Conservation (phyloP, 2,797 vertebrate genomes). For the Hippoglossus hippoglossus region DNA sequence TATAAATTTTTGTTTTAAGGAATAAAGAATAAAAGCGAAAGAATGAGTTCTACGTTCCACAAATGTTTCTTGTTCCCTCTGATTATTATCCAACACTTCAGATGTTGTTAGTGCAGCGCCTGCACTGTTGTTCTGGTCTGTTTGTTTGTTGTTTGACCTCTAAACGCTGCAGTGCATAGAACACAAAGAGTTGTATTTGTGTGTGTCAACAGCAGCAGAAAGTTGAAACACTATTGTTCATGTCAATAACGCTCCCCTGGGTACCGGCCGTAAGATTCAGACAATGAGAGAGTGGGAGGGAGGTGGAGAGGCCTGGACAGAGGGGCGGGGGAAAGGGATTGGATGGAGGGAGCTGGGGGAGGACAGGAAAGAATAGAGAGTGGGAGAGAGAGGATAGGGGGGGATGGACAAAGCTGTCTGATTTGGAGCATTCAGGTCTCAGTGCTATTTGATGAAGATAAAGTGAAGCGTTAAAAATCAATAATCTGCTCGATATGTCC, state of each 20-base stretch:
- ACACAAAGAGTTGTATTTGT: constrained; percentile 10
- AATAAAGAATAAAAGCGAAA: not conserved
- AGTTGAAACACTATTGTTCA: constrained; percentile 52
- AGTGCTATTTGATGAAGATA: constrained; percentile 78
- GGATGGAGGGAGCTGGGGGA: constrained; percentile 20
- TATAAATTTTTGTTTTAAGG: not conserved
- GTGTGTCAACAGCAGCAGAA: constrained; percentile 36
- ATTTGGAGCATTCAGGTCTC: constrained; percentile 65
- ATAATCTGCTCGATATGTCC: constrained; percentile 74
- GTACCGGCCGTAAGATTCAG: constrained; percentile 27
- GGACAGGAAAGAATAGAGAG: constrained; percentile 6
- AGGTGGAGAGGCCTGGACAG: not conserved
- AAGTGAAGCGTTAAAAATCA: constrained; percentile 83
- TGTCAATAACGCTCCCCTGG: constrained; percentile 39
- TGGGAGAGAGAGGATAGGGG: constrained; percentile 11
- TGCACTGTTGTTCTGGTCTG: constrained; percentile 11
- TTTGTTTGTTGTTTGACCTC: constrained; percentile 57
- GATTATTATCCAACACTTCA: not conserved
- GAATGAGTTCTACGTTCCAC: not conserved
- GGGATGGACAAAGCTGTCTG: constrained; percentile 44
- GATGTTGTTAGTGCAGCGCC: not conserved
- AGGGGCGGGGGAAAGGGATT: not conserved
- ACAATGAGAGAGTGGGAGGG: constrained; percentile 42
- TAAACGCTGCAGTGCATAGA: not conserved
- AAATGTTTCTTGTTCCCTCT: not conserved